These are phyloP conservation scores for Yponomeuta plumbellus DNA, from an alignment of 2,888 invertebrate species.

Conservation along the genomic window DNA sequence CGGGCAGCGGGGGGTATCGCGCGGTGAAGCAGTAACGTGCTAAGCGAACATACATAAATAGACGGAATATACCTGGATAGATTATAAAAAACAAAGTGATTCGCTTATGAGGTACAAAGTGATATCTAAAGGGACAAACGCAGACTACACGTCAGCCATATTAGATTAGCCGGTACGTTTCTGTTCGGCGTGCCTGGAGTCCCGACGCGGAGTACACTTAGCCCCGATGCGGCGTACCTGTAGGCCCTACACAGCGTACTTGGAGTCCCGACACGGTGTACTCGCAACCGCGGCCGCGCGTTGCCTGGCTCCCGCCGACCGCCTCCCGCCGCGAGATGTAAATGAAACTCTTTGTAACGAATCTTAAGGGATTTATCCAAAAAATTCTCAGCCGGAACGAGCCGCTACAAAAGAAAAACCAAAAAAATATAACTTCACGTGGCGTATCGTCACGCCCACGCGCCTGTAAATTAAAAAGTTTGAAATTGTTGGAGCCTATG, in stretches of 20 bases:
- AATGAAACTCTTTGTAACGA: conserved; percentile 70
- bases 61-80: no score
- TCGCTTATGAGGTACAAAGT: no score
- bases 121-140: no score
- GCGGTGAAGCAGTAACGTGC: no score
- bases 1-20: neutral
- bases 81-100: no score
- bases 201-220: no score
- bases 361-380: conserved; percentile 69
- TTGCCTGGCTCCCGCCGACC: neutral
- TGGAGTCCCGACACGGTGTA: neutral
- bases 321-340: conserved; percentile 41
- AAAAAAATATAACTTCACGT: conserved; percentile 44
- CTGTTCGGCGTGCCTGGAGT: neutral
- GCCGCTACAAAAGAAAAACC: conserved; percentile 45
- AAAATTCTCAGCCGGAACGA: conserved; percentile 53
- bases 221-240: neutral
- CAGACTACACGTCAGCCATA: no score
- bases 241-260: neutral
- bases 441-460: neutral
- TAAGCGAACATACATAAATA: no score
- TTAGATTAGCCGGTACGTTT: neutral
- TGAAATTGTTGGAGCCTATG: neutral
- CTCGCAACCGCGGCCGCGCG: neutral
- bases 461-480: conserved; percentile 5